phyloP scores from a whole-genome alignment of 2,888 invertebrate genomes.

The Drosophila anceps region DNA sequence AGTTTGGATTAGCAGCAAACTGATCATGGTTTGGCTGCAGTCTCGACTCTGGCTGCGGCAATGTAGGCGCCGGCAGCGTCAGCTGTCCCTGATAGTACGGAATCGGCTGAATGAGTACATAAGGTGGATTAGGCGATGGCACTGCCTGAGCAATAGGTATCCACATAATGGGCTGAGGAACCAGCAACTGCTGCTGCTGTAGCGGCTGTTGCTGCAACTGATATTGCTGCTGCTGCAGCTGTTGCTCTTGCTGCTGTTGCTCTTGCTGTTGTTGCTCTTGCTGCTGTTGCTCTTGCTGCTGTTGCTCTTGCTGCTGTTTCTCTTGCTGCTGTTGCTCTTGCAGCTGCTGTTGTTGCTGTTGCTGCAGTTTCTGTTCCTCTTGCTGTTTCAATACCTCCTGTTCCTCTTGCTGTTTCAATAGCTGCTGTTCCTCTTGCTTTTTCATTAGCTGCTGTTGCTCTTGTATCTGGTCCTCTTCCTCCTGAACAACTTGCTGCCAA shows the following conservation, averaged over 20 bases:
- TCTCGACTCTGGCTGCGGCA: neutral
- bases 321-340: neutral
- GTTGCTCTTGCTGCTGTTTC: neutral
- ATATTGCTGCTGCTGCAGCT: neutral
- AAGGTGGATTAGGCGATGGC: neutral
- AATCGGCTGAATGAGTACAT: neutral
- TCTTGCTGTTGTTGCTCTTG: neutral
- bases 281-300: too few relatives aligned
- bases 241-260: neutral
- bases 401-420: neutral
- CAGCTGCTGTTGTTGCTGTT: neutral
- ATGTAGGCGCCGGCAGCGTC: neutral
- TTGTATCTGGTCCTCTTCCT: neutral
- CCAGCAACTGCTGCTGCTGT: neutral
- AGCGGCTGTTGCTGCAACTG: neutral
- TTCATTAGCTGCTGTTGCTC: neutral
- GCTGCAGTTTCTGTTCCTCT: neutral
- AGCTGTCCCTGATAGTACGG: neutral
- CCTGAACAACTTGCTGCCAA: constrained; percentile 3
- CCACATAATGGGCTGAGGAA: constrained; percentile 1
- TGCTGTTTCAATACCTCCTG: too few relatives aligned
- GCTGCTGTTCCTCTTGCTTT: neutral
- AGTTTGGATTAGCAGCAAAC: neutral
- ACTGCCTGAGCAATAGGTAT: neutral
- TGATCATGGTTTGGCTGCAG: neutral